Conservation (phyloP, 2,797 vertebrate species). For the Sorex maritimensis region DNA sequence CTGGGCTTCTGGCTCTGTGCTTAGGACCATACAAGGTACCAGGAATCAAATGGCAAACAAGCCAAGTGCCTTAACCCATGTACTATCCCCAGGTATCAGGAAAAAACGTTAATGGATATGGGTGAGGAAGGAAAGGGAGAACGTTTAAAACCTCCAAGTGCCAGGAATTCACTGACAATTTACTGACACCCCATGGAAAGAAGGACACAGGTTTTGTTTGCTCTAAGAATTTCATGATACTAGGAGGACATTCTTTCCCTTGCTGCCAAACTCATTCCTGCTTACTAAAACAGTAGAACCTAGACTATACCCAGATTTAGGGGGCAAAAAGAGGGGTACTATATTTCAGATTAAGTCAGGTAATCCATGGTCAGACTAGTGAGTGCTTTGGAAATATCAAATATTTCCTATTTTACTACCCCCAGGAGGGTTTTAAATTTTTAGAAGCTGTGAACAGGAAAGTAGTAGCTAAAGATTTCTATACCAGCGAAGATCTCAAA, state of each 20-base stretch:
- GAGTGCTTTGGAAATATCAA: conserved; percentile 21
- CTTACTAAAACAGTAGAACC: conserved; percentile 1
- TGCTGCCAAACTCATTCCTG: conserved; percentile 3
- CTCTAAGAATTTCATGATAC: neutral
- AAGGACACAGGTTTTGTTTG: neutral
- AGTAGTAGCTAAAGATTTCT: neutral
- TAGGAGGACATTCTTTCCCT: neutral
- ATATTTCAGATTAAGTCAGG: neutral
- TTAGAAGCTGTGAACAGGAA: conserved; percentile 80
- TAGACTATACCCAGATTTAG: neutral
- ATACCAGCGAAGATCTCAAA: neutral
- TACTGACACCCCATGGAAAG: no score
- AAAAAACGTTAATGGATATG: no score
- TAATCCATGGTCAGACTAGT: neutral
- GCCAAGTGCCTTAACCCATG: no score
- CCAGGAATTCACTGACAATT: neutral
- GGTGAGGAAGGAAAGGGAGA: no score
- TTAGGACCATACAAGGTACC: no score
- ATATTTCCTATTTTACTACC: neutral
- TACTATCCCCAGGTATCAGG: no score
- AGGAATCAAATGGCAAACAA: no score
- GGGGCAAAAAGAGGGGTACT: no score
- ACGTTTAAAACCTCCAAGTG: neutral
- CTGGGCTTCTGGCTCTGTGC: no score
- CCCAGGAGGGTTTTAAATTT: conserved; percentile 20